Evolutionary conservation across 2,888 invertebrate species (phyloP).

Genomic region (Ptycholaimellus sp.): DNA sequence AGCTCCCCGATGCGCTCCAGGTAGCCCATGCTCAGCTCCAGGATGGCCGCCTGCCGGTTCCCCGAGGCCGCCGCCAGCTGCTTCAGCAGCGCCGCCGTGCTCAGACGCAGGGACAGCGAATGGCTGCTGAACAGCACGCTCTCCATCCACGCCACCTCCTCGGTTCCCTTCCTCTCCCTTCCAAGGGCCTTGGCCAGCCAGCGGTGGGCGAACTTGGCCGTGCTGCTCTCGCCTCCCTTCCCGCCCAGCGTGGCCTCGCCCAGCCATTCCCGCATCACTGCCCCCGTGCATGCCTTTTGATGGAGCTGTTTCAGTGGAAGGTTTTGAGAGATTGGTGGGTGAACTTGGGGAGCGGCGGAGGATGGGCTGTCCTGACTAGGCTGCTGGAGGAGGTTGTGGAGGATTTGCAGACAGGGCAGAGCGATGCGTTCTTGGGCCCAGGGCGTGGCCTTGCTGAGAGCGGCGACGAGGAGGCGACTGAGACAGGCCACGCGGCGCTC

Average conservation of each 20-base stretch:
- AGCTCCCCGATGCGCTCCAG: conserved; percentile 45
- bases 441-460: not conserved
- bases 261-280: no score
- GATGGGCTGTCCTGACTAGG: no score
- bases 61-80: not conserved
- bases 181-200: conserved; percentile 6
- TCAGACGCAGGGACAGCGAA: conserved; percentile 60
- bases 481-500: not conserved
- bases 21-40: not conserved
- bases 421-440: not conserved
- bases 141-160: conserved; percentile 49
- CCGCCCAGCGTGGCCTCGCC: no score
- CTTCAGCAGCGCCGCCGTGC: conserved; percentile 39
- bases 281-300: no score
- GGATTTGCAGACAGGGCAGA: not conserved
- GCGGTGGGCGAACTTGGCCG: conserved; percentile 1
- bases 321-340: no score
- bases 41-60: not conserved
- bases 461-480: not conserved
- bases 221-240: not conserved
- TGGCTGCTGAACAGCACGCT: conserved; percentile 75
- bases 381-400: no score
- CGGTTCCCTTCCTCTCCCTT: conserved; percentile 33
- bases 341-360: no score
- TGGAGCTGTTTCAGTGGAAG: no score